A percentile compares a stretch with the other conserved stretches of the same genome.
Conservation (phyloP, 2,113 vertebrate genomes). For the Macaca fascicularis region DNA sequence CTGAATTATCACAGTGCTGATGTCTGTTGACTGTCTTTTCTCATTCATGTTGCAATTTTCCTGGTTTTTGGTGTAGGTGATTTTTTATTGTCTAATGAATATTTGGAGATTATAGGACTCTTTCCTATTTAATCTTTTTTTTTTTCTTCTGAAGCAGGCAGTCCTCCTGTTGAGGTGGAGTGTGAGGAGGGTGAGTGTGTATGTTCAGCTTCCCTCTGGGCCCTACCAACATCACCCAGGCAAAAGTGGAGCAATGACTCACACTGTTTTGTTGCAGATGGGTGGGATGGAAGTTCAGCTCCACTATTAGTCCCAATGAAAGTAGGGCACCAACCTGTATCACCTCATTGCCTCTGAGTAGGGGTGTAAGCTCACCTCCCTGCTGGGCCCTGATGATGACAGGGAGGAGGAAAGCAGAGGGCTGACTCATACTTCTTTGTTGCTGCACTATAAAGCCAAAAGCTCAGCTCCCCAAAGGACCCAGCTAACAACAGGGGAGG, state of each 20-base stretch:
- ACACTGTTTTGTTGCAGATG: slow-evolving; percentile 4
- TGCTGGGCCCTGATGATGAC: not conserved
- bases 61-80: not conserved
- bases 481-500: not conserved
- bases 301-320: not conserved
- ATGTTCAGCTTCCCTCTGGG: slow-evolving; percentile 40
- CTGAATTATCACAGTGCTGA: slow-evolving; percentile 21
- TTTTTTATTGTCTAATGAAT: slow-evolving; percentile 20
- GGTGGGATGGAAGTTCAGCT: slow-evolving; percentile 20
- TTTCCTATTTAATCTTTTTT: slow-evolving; percentile 29
- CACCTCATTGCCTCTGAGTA: not conserved
- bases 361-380: not conserved
- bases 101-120: slow-evolving; percentile 17
- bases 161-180: not conserved
- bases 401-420: not conserved
- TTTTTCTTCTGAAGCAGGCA: not conserved
- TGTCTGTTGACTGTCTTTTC: slow-evolving; percentile 4
- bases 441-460: not conserved
- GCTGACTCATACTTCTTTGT: slow-evolving; percentile 10
- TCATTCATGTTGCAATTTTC: not conserved
- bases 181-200: not conserved
- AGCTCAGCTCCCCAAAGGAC: not conserved
- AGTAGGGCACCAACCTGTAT: slow-evolving; percentile 10
- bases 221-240: not conserved
- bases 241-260: slow-evolving; percentile 42